Evolutionary conservation across 2,888 invertebrate species (phyloP).

Genomic region (Ochropacha duplaris): DNA sequence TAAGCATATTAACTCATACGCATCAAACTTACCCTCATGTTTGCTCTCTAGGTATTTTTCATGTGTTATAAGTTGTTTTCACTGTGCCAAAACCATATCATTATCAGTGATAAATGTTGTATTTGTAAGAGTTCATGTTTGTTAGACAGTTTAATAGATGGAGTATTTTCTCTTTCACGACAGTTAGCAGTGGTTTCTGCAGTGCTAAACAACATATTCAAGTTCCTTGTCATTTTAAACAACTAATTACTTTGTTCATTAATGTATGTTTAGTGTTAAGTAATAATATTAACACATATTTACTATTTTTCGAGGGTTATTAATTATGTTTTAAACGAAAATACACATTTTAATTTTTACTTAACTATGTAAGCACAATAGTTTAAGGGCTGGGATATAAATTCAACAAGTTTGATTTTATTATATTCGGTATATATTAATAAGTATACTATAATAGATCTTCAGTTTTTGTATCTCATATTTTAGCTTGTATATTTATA

Average conservation of each 20-base stretch:
- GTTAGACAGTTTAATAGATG: slow-evolving; percentile 24
- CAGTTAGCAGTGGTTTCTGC: slow-evolving; percentile 27
- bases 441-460: slow-evolving; percentile 11
- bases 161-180: slow-evolving; percentile 18
- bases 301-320: slow-evolving; percentile 79
- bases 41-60: slow-evolving; percentile 50
- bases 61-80: slow-evolving; percentile 45
- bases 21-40: slow-evolving; percentile 26
- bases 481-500: slow-evolving; percentile 57
- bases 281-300: slow-evolving; percentile 67
- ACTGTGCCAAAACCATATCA: slow-evolving; percentile 77
- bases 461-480: slow-evolving; percentile 24
- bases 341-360: slow-evolving; percentile 63
- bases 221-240: slow-evolving; percentile 69
- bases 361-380: slow-evolving; percentile 73
- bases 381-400: slow-evolving; percentile 69
- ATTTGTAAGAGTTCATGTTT: slow-evolving; percentile 44
- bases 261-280: slow-evolving; percentile 54
- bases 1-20: slow-evolving; percentile 27
- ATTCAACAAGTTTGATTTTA: slow-evolving; percentile 58
- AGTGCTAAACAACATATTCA: slow-evolving; percentile 55
- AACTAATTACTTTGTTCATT: slow-evolving; percentile 51
- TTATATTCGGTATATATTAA: slow-evolving; percentile 12
- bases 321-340: slow-evolving; percentile 59
- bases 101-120: slow-evolving; percentile 69